Evolutionary conservation across 2,888 invertebrate species (phyloP).

Genomic region (Agonopterix arenella): DNA sequence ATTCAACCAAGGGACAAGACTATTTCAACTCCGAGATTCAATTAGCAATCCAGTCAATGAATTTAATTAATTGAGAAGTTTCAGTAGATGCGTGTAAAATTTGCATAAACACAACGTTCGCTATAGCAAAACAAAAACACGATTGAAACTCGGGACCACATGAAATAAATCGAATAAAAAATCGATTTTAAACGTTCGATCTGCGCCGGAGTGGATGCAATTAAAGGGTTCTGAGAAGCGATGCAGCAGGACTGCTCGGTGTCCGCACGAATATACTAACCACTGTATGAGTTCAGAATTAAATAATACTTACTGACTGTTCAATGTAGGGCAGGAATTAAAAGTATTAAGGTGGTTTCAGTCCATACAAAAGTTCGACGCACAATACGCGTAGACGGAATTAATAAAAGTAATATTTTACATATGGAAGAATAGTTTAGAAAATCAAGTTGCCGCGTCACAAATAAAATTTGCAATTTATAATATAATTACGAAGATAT

Average conservation of each 20-base stretch:
- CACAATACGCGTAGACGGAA: no score
- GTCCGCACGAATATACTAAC: slow-evolving; percentile 42
- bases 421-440: no score
- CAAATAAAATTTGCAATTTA: no score
- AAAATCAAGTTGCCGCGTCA: no score
- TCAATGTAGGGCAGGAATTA: background rate
- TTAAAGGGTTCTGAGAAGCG: slow-evolving; percentile 71
- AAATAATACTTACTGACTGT: slow-evolving; percentile 13
- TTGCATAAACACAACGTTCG: slow-evolving; percentile 70
- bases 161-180: slow-evolving; percentile 72
- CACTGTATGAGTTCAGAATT: slow-evolving; percentile 27
- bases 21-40: no score
- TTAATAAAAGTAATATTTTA: no score
- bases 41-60: background rate
- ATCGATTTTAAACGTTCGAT: slow-evolving; percentile 74
- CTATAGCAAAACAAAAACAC: slow-evolving; percentile 65
- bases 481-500: no score
- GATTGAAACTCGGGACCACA: slow-evolving; percentile 57
- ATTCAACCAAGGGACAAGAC: no score
- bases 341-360: background rate
- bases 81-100: slow-evolving; percentile 71
- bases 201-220: slow-evolving; percentile 68
- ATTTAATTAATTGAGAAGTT: slow-evolving; percentile 71
- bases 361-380: no score
- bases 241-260: slow-evolving; percentile 39